Percentiles rank a stretch among this genome's conserved stretches.
Conservation (phyloP, 2,888 invertebrate genomes). For the Cremastobaeus sp. region DNA sequence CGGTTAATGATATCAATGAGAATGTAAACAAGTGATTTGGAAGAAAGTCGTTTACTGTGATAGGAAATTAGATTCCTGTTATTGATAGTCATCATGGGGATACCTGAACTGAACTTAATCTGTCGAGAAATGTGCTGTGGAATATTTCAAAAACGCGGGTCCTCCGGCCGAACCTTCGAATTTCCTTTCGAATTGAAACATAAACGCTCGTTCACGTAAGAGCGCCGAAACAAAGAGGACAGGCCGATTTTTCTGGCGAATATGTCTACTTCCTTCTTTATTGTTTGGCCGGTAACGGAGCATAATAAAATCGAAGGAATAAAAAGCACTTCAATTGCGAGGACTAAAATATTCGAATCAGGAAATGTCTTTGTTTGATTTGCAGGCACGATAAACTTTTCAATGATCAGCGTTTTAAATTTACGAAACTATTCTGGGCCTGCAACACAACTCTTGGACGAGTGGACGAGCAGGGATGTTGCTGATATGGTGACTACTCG, state of each 20-base stretch:
- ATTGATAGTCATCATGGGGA: too few relatives aligned
- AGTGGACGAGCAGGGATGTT: conserved; percentile 71
- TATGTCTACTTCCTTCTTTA: conserved; percentile 47
- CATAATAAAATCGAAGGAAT: conserved; percentile 14
- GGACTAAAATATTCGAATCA: conserved; percentile 52
- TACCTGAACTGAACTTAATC: too few relatives aligned
- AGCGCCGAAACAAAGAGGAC: conserved; percentile 15
- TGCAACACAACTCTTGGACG: conserved; percentile 60
- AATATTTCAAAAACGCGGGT: too few relatives aligned
- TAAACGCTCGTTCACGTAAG: too few relatives aligned
- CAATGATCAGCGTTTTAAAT: conserved; percentile 52
- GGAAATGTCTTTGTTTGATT: conserved; percentile 53
- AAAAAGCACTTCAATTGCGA: conserved; percentile 46
- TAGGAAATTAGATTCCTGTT: too few relatives aligned
- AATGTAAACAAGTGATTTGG: too few relatives aligned
- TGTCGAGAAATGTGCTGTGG: too few relatives aligned
- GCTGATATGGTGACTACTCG: conserved; percentile 78
- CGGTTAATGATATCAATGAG: too few relatives aligned
- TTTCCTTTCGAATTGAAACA: too few relatives aligned
- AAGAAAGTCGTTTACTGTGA: too few relatives aligned
- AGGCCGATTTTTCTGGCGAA: conserved; percentile 45
- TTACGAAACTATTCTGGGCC: conserved; percentile 65
- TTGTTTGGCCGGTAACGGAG: conserved; percentile 37
- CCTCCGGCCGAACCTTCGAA: too few relatives aligned
- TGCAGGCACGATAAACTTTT: conserved; percentile 59